Conservation (phyloP, 2,113 vertebrate species). For the Myotis davidii region DNA sequence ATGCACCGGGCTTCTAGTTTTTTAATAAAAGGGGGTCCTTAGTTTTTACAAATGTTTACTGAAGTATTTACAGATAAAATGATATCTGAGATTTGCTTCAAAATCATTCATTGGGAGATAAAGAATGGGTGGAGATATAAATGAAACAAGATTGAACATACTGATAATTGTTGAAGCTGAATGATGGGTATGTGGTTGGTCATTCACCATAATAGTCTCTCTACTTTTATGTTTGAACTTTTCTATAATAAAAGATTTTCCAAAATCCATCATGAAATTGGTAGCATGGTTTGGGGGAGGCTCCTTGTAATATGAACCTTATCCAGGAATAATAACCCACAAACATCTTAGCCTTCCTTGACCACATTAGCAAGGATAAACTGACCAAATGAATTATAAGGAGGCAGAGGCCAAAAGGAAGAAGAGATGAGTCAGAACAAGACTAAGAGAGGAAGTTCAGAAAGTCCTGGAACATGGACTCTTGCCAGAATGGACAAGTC, state of each 20-base stretch:
- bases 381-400: neutral
- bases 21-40: neutral
- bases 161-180: neutral
- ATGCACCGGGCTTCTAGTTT: neutral
- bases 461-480: neutral
- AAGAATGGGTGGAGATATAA: neutral
- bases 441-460: neutral
- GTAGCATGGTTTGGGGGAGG: neutral
- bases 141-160: neutral
- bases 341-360: neutral
- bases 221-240: constrained; percentile 8
- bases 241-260: neutral
- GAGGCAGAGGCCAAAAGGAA: constrained; percentile 6
- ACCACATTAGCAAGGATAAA: neutral
- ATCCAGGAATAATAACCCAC: neutral
- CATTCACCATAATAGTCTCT: neutral
- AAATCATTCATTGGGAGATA: neutral
- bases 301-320: neutral
- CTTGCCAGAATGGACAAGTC: neutral
- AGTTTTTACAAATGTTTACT: constrained; percentile 5
- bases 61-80: constrained; percentile 27
- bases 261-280: neutral
- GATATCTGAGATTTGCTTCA: neutral
- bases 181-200: neutral
- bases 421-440: constrained; percentile 5